Percentiles rank a stretch among this genome's conserved stretches.
These are phyloP conservation scores for Phenganax marumi DNA, from an alignment of 92 coral and sea anemone genomes.

Conservation along the genomic window DNA sequence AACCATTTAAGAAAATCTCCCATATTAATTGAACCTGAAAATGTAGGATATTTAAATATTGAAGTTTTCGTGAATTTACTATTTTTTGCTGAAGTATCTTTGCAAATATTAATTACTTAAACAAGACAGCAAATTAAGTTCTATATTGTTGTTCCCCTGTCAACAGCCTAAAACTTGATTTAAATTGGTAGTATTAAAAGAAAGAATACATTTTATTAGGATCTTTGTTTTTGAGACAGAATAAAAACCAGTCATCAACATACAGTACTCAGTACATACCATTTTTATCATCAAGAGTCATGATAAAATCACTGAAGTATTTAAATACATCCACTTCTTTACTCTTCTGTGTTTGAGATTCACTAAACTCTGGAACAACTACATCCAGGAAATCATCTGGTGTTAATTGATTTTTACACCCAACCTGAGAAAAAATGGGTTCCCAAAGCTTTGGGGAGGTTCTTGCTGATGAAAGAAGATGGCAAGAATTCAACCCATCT, in stretches of 20 bases:
- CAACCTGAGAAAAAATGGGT: conserved; percentile 43
- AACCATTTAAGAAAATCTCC: background rate
- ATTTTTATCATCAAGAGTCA: background rate
- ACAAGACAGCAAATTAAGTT: background rate
- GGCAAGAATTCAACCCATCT: background rate
- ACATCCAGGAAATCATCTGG: conserved; percentile 38
- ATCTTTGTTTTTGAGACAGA: background rate
- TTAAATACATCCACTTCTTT: background rate
- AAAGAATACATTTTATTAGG: background rate
- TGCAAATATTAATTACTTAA: background rate
- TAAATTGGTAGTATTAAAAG: background rate
- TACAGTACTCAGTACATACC: background rate
- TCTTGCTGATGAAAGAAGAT: conserved; percentile 1
- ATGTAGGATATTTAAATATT: background rate
- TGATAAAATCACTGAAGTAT: background rate
- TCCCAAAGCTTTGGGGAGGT: conserved; percentile 42
- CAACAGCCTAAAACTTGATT: background rate
- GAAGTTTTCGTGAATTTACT: background rate
- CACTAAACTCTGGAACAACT: conserved; percentile 32
- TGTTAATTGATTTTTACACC: conserved; percentile 23
- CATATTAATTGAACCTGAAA: background rate
- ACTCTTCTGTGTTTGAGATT: conserved; percentile 25
- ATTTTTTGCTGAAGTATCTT: background rate
- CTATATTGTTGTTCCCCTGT: background rate
- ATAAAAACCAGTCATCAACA: background rate